These are phyloP conservation scores for Macquaria australasica DNA, from an alignment of 2,113 vertebrate genomes.

Conservation along the genomic window DNA sequence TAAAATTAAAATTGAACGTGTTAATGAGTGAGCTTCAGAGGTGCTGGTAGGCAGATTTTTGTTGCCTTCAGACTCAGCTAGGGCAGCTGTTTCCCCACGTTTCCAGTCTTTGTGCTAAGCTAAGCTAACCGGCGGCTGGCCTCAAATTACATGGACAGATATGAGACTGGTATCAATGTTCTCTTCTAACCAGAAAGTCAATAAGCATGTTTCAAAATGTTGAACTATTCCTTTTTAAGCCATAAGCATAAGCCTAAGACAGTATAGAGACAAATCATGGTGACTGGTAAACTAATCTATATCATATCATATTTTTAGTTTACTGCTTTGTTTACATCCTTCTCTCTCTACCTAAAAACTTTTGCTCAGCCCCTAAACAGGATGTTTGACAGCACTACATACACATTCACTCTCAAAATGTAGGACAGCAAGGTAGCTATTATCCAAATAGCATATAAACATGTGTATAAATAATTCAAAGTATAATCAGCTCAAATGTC, in stretches of 20 bases:
- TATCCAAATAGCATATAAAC: constrained; percentile 34
- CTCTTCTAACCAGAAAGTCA: background rate
- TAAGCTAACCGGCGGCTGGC: background rate
- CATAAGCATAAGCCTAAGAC: background rate
- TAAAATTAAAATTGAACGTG: background rate
- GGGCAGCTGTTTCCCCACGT: background rate
- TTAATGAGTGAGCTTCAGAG: background rate
- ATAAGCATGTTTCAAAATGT: background rate
- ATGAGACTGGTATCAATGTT: background rate
- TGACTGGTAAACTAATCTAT: background rate
- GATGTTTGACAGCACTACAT: constrained; percentile 14
- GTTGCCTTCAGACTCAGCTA: background rate
- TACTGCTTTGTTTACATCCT: constrained; percentile 24
- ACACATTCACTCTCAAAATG: constrained; percentile 31
- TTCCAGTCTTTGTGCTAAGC: constrained; percentile 7
- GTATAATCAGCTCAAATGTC: constrained; percentile 35
- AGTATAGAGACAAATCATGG: background rate
- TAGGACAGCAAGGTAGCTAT: constrained; percentile 33
- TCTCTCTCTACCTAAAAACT: background rate
- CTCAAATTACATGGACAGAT: background rate
- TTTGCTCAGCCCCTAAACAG: constrained; percentile 27
- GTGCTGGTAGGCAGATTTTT: background rate
- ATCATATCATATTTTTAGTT: background rate
- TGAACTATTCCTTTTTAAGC: background rate
- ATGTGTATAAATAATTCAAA: constrained; percentile 44